Evolutionary conservation across 2,113 vertebrate species (phyloP), one percentile per base, ranked within the genome.

Genomic region (Petaurus breviceps): DNA sequence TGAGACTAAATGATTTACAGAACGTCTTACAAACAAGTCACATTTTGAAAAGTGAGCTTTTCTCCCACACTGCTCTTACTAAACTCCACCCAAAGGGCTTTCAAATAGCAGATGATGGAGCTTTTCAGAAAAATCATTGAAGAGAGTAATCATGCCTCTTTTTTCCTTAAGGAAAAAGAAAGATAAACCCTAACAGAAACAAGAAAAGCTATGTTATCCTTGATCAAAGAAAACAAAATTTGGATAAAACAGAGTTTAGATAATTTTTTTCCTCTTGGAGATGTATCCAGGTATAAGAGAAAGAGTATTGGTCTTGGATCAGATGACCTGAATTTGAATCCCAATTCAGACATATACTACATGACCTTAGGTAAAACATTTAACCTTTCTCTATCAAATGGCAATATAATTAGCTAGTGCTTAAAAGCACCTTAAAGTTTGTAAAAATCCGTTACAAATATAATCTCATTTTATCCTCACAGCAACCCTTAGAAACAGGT

Each of bases 1-100:
- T 77, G 55, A 92, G 25, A 31, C 19, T 24, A 92, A 95, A 25
- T 12, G 50, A 90, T 92, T 26, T 43, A 46, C 1, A 16, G 31
- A 95, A 31, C 61, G 46, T 77, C 51, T 51, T 77, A 25, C 51
- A 96, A 95, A 94, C 16, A 95, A 95, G 93, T 28, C 53, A 57
- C 51, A 47, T 93, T 92, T 94, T 96, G 19, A 92, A 90, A 94
- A 95, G 31, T n/a, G 68, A 95, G 89, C 28, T 95, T 1, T 95
- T 95, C 92, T 95, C 52, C 14, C 93, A 43, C 19, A 77, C 49
- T 61, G 50, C 89, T 93, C 52, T 92, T 93, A 54, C 26, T 97
- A 50, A 93, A 93, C 95, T 92, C 68, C 19, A 94, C 96, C 94
- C 94, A 57, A 55, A 92, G 93, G 51, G 95, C 26, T 96, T 93